These are phyloP conservation scores for Amphiprion percula DNA, from an alignment of 2,113 vertebrate species.

Conservation along the genomic window DNA sequence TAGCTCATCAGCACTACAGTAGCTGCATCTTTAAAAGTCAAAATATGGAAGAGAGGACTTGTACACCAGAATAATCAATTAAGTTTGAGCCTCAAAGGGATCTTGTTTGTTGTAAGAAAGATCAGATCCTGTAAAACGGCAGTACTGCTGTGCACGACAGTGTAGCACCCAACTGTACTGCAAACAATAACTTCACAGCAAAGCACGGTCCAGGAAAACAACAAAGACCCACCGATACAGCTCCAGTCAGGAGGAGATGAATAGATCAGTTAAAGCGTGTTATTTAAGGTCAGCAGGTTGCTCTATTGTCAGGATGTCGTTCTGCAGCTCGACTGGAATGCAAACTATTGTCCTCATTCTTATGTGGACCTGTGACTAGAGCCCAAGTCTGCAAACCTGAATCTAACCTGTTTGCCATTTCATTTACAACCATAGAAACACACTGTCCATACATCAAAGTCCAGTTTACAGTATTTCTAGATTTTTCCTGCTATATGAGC, in stretches of 20 bases:
- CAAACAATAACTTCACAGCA: constrained; percentile 27
- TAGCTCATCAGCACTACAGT: no score
- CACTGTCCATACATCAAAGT: neutral
- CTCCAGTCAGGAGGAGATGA: constrained; percentile 26
- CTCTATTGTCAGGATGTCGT: constrained; percentile 14
- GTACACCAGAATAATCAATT: neutral
- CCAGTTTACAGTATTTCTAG: neutral
- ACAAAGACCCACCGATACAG: neutral
- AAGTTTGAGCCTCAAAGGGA: neutral
- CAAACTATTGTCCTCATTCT: constrained; percentile 14
- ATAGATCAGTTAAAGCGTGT: constrained; percentile 1
- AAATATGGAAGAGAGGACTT: neutral
- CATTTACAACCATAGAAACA: neutral
- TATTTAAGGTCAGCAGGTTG: constrained; percentile 32
- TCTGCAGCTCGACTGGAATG: constrained; percentile 34
- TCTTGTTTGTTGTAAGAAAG: neutral
- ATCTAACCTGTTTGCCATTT: neutral
- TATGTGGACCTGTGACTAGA: constrained; percentile 3
- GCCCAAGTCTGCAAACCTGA: neutral
- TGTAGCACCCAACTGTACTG: neutral
- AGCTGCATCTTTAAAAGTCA: no score
- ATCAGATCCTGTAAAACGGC: neutral
- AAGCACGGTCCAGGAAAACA: neutral
- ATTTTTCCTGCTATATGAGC: no score
- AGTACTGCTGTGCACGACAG: neutral